phyloP scores from a whole-genome alignment of 2,797 vertebrate species.

The Phataginus tricuspis region DNA sequence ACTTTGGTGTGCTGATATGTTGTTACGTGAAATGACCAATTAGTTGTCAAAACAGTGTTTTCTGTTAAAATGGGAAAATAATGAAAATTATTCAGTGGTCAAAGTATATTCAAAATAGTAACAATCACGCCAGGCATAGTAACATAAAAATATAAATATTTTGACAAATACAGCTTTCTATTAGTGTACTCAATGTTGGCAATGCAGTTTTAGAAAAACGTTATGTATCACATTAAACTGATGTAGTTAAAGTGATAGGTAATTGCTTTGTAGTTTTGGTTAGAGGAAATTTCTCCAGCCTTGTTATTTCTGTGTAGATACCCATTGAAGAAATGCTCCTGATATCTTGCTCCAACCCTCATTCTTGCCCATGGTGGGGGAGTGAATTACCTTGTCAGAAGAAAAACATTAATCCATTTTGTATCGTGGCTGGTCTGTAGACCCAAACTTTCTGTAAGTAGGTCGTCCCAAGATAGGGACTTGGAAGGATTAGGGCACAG shows the following conservation, averaged over 20 bases:
- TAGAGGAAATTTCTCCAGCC: not conserved
- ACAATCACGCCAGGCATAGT: not conserved
- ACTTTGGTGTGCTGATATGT: not conserved
- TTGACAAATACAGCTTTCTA: not conserved
- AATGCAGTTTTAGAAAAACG: not conserved
- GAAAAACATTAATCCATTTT: not conserved
- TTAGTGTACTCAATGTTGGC: not conserved
- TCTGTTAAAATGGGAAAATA: not conserved
- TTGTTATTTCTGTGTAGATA: not conserved
- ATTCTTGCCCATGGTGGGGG: not conserved
- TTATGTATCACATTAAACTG: not conserved
- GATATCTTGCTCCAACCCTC: not conserved
- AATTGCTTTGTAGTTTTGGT: not conserved
- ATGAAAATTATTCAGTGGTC: not conserved
- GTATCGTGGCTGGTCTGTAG: not conserved
- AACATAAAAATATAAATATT: not conserved
- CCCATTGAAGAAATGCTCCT: not conserved
- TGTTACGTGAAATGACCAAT: not conserved
- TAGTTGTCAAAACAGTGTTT: not conserved
- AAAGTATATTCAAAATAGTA: not conserved
- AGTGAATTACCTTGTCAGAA: not conserved
- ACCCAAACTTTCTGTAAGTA: not conserved
- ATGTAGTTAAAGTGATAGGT: not conserved
- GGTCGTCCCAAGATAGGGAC: not conserved
- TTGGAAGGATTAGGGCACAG: not conserved